Evolutionary conservation across 35 echinoderm and acorn worm species (phyloP).

Genomic region (Patiria miniata): DNA sequence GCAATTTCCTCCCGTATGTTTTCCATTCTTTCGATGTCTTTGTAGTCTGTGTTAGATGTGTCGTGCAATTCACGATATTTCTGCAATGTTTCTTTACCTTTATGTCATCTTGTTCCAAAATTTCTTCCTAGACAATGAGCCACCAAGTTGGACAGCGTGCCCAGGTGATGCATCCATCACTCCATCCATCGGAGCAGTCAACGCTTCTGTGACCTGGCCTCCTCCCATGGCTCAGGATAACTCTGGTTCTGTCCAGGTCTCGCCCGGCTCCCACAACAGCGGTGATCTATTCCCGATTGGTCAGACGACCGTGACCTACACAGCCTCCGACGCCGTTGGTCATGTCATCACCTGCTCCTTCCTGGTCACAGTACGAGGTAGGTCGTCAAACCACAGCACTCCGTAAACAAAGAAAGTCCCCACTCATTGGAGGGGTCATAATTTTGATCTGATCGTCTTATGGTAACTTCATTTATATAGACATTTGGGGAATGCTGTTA

Average conservation of each 20-base stretch:
- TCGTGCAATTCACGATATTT: too few relatives aligned
- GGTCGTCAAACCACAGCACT: background rate
- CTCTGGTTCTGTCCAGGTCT: background rate
- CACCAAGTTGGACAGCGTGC: constrained; percentile 29
- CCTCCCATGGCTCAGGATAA: constrained; percentile 2
- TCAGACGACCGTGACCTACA: constrained; percentile 19
- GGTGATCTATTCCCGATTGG: constrained; percentile 27
- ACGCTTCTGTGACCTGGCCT: background rate
- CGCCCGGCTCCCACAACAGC: background rate
- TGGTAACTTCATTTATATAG: too few relatives aligned
- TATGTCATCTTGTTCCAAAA: too few relatives aligned
- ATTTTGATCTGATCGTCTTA: too few relatives aligned
- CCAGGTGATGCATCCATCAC: background rate
- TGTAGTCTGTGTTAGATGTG: too few relatives aligned
- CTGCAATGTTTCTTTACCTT: too few relatives aligned
- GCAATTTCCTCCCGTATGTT: too few relatives aligned
- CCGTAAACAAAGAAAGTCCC: background rate
- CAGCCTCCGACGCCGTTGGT: background rate
- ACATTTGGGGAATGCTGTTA: too few relatives aligned
- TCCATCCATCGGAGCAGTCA: background rate
- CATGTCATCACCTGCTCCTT: constrained; percentile 18
- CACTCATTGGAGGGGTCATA: too few relatives aligned
- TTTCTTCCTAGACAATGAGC: constrained; percentile 21
- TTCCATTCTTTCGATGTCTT: too few relatives aligned
- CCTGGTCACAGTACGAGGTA: constrained; percentile 22